These are phyloP conservation scores for Martes martes DNA, from an alignment of 2,113 vertebrate genomes.

Conservation along the genomic window DNA sequence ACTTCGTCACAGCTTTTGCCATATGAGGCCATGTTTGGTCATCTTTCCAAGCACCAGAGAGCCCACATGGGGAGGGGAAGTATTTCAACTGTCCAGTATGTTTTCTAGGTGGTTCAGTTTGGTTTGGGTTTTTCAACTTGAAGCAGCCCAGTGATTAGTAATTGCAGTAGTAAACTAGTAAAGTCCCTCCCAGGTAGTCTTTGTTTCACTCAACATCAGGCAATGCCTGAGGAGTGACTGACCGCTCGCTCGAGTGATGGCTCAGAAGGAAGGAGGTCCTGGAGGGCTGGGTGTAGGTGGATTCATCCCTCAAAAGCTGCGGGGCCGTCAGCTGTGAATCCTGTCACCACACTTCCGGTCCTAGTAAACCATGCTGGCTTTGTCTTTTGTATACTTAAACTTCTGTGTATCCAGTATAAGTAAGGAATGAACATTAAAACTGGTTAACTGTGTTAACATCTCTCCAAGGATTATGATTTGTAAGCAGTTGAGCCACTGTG, in stretches of 20 bases:
- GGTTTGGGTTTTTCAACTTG: not conserved
- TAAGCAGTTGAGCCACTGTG: not conserved
- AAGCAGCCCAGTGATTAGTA: not conserved
- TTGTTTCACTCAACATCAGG: not conserved
- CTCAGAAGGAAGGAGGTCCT: not conserved
- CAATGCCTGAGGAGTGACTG: not conserved
- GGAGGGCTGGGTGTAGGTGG: not conserved
- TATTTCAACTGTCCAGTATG: not conserved
- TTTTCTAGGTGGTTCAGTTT: not conserved
- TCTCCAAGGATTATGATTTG: not conserved
- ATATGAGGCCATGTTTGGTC: not conserved
- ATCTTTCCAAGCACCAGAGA: not conserved
- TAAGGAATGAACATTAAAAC: not conserved
- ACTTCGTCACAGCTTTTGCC: not conserved
- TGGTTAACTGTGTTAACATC: not conserved
- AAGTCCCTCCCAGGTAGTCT: not conserved
- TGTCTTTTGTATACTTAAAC: not conserved
- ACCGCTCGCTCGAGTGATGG: not conserved
- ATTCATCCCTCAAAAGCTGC: not conserved
- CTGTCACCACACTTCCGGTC: not conserved
- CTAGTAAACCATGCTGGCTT: not conserved
- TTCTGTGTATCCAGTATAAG: not conserved
- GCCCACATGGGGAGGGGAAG: not conserved
- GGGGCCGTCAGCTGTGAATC: not conserved
- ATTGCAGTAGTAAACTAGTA: not conserved